Evolutionary conservation across 2,113 vertebrate genomes (phyloP), one percentile per base, ranked within the genome.

Genomic region (Thamnophis sirtalis): DNA sequence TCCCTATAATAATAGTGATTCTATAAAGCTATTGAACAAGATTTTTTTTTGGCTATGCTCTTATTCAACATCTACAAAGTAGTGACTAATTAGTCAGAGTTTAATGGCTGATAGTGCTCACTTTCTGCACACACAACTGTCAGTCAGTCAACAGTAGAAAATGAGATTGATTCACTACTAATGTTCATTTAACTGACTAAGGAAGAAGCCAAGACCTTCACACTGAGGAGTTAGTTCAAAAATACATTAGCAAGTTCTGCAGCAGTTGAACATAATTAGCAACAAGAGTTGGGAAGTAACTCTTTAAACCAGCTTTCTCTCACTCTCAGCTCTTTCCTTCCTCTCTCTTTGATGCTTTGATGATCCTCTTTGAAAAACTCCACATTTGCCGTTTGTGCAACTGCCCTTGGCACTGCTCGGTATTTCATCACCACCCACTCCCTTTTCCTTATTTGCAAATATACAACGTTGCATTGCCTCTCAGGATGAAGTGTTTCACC

Each of bases 281-380:
- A 96, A 95, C 15, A 38, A 93, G 95, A 95, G 95, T 94, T 90
- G 94, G 48, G 95, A 96, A 93, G 96, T 95, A 95, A 93, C 93
- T 96, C 96, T 96, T 96, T 97, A 97, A 96, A 96, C 95, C 96
- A 95, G 95, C 96, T 96, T 95, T 96, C 96, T 97, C 95, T 96
- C 96, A 95, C 58, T 95, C 87, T 24, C 90, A 24, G 95, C 94
- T 95, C 94, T 95, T 94, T 94, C 86, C 55, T 86, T 60, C 4
- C 0, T 92, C 96, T 96, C 91, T 93, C 87, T 80, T 92, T 84
- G 91, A 91, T 2, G 93, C 96, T 97, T 96, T 97, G 96, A 96
- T 96, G 95, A 95, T 96, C 50, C 87, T 93, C 96, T 97, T 96
- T 97, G 96, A 96, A 97, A 96, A 96, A 89, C 93, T 96, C 93